Conservation (phyloP, 2,113 vertebrate species). For the Chaetops frenatus region DNA sequence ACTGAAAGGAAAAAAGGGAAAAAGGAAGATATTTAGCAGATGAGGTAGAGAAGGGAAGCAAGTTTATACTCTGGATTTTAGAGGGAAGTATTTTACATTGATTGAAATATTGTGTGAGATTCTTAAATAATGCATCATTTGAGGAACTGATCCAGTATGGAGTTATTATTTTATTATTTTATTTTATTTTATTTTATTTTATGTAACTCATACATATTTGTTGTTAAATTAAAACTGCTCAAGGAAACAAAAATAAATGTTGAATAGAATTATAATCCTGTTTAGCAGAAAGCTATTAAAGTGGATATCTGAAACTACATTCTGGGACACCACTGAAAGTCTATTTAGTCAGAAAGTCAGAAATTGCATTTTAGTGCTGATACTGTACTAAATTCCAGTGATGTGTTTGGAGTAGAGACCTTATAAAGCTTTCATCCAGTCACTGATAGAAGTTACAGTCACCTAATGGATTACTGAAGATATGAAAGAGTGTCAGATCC, state of each 20-base stretch:
- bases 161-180: not conserved
- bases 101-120: not conserved
- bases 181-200: not conserved
- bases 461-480: constrained; percentile 71
- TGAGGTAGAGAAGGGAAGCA: not conserved
- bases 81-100: not conserved
- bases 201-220: not conserved
- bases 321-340: constrained; percentile 18
- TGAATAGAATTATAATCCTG: constrained; percentile 25
- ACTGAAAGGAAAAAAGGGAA: not conserved
- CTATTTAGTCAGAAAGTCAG: constrained; percentile 50
- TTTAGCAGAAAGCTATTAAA: constrained; percentile 20
- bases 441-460: constrained; percentile 65
- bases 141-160: not conserved
- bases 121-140: not conserved
- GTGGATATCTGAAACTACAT: constrained; percentile 4
- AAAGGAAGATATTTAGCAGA: not conserved
- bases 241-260: constrained; percentile 17
- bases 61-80: not conserved
- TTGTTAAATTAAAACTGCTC: not conserved
- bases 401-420: constrained; percentile 60
- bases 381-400: constrained; percentile 54
- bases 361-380: constrained; percentile 38
- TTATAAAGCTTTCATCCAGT: constrained; percentile 69
- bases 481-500: constrained; percentile 70